Conservation (phyloP, 2,113 vertebrate genomes). For the Apistogramma diplotaenia region DNA sequence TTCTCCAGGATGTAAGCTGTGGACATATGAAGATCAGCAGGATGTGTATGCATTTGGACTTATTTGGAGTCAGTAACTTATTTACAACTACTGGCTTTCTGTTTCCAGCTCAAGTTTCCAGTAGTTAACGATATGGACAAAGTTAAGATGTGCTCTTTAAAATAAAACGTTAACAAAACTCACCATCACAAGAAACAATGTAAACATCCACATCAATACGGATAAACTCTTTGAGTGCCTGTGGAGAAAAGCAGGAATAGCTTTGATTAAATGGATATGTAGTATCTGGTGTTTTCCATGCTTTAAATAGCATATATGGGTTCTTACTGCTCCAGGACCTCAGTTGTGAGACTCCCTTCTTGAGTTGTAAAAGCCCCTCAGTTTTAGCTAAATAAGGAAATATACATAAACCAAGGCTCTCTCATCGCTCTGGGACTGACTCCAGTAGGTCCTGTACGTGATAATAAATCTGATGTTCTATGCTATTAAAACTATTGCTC, state of each 20-base stretch:
- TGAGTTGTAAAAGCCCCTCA: no score
- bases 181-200: conserved; percentile 84
- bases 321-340: no score
- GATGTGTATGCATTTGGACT: background rate
- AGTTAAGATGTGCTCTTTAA: conserved; percentile 65
- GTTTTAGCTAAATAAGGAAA: no score
- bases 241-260: conserved; percentile 19
- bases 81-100: background rate
- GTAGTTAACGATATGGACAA: no score
- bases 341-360: no score
- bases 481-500: no score
- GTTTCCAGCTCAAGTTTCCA: background rate
- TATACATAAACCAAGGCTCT: no score
- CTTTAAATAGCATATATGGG: no score
- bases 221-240: conserved; percentile 87
- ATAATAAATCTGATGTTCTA: no score
- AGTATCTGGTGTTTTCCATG: no score
- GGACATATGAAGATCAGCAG: background rate
- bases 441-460: no score
- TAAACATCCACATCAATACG: conserved; percentile 85
- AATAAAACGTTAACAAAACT: conserved; percentile 57
- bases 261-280: background rate
- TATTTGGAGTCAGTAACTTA: background rate
- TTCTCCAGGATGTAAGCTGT: conserved; percentile 84
- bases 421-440: no score